phyloP scores from a whole-genome alignment of 2,113 vertebrate genomes.

The Entomyzon cyanotis region DNA sequence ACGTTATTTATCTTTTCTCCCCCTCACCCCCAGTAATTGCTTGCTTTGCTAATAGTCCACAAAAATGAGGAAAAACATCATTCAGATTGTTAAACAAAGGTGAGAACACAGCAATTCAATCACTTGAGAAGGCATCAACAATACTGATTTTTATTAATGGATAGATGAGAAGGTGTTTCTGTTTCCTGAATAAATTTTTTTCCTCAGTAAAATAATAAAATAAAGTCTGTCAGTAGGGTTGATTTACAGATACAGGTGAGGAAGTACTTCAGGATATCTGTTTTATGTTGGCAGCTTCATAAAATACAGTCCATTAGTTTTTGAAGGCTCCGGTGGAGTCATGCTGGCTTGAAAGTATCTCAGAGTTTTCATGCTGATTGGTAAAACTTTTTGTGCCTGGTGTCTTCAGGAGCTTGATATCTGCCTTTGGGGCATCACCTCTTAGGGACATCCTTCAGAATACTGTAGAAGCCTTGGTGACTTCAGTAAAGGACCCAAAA shows the following conservation, averaged over 20 bases:
- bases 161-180: background rate
- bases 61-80: background rate
- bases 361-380: background rate
- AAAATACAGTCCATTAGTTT: background rate
- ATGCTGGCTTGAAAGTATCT: background rate
- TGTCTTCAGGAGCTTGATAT: background rate
- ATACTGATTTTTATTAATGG: background rate
- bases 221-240: background rate
- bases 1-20: background rate
- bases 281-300: background rate
- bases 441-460: background rate
- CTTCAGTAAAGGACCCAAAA: background rate
- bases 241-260: background rate
- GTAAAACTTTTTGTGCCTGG: background rate
- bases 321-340: background rate
- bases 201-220: background rate
- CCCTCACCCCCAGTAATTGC: fast-evolving
- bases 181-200: background rate
- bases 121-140: background rate
- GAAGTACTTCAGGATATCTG: background rate
- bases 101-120: background rate
- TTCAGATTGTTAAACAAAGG: background rate
- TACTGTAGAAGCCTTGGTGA: background rate
- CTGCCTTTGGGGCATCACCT: background rate
- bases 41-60: background rate